Evolutionary conservation across 2,113 vertebrate genomes (phyloP).

Genomic region (Erythrolamprus reginae): DNA sequence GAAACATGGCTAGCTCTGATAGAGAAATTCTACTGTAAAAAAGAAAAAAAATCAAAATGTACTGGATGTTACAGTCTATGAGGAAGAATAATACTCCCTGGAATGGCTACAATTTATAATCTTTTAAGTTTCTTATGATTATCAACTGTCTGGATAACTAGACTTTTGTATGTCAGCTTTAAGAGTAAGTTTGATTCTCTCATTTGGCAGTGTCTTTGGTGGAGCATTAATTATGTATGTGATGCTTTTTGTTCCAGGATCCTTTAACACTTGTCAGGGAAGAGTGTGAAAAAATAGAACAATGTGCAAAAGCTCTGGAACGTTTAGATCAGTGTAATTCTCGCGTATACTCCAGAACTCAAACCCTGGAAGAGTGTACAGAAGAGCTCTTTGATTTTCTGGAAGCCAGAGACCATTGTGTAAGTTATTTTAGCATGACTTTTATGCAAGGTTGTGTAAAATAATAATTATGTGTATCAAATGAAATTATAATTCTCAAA

Average conservation of each 20-base stretch:
- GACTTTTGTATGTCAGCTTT: not conserved
- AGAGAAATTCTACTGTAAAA: not conserved
- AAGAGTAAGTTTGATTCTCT: not conserved
- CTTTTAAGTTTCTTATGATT: not conserved
- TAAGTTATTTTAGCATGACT: slow-evolving; percentile 59
- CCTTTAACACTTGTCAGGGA: slow-evolving; percentile 76
- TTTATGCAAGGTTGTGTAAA: not conserved
- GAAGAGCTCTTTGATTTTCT: slow-evolving; percentile 94
- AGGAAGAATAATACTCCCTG: not conserved
- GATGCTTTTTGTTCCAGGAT: slow-evolving; percentile 65
- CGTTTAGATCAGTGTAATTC: slow-evolving; percentile 75
- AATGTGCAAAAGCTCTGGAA: slow-evolving; percentile 77
- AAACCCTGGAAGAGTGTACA: slow-evolving; percentile 81
- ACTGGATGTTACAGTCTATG: not conserved
- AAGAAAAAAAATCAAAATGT: not conserved
- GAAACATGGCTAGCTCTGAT: not conserved
- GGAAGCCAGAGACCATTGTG: slow-evolving; percentile 89
- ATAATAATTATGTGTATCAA: not conserved
- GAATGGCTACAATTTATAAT: not conserved
- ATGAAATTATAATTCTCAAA: not conserved
- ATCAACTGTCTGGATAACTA: not conserved
- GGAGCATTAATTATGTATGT: not conserved
- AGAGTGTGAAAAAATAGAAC: slow-evolving; percentile 77
- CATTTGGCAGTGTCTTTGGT: not conserved
- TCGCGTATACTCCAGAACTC: slow-evolving; percentile 74